Conservation (phyloP, 37 sponge, comb jelly and placozoan species). For the Ephydatia muelleri region DNA sequence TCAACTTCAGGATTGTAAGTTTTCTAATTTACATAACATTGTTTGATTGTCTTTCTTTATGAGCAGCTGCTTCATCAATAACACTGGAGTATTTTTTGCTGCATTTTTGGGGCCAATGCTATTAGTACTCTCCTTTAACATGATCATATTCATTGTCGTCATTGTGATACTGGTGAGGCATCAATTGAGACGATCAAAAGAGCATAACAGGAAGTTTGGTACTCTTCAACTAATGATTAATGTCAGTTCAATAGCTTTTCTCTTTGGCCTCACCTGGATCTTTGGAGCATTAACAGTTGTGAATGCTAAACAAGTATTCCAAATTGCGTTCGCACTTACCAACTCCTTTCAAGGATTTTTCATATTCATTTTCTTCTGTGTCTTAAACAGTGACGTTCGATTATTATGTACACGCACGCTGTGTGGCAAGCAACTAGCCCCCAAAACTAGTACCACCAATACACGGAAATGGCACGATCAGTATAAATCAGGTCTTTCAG, state of each 20-base stretch:
- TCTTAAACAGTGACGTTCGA: slow-evolving; percentile 2
- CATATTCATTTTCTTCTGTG: slow-evolving; percentile 36
- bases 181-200: not conserved
- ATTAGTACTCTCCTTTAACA: slow-evolving; percentile 34
- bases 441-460: too few relatives aligned
- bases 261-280: slow-evolving; percentile 47
- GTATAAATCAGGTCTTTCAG: too few relatives aligned
- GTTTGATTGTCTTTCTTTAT: not conserved
- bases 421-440: too few relatives aligned
- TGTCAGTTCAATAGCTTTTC: not conserved
- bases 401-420: not conserved
- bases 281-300: slow-evolving; percentile 41
- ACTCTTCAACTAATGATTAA: not conserved
- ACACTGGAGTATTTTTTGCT: slow-evolving; percentile 35
- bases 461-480: too few relatives aligned
- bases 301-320: not conserved
- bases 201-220: not conserved
- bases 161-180: slow-evolving; percentile 33
- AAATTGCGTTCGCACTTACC: slow-evolving; percentile 28
- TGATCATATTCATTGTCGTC: slow-evolving; percentile 51
- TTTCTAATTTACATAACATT: not conserved
- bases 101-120: slow-evolving; percentile 57
- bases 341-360: slow-evolving; percentile 49
- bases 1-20: not conserved
- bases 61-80: slow-evolving; percentile 66